Base-by-base conservation (phyloP, 2,113 vertebrate species). In the Sisor rabdophorus region DNA sequence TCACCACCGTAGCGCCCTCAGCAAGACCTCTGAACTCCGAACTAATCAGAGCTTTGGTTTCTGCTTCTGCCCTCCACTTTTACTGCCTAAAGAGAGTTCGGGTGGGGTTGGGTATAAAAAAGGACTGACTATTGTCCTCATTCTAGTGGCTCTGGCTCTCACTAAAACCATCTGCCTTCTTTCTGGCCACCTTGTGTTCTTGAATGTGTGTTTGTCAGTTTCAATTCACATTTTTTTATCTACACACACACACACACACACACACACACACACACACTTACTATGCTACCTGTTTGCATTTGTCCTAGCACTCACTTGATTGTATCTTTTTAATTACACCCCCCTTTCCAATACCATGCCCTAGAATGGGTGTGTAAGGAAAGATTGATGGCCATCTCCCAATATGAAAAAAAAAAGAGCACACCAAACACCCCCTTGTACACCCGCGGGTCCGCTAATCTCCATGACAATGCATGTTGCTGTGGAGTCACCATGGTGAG, bases 381-480 rank as follows among this genome's bases (percentile, higher is more conserved):
- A 75, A 81, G 78, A 79, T 84, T 64, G 75, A 84, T 82, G 70
- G 10, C 77, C 64, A 76, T 55, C 40, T 64, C 79, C 71, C 12
- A 26, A 82, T 86, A 76, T 88, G 50, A 58, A 54, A 8, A 50
- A 56, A 56, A 19, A 70, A 82, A 77, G 82, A 84, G 53, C 79
- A 79, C 84, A 77, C 71, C 59, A 76, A 60, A 44, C 63, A 7
- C 32, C 83, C 75, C 76, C 75, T 65, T 72, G 56, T 84, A 81
- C 79, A 76, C 78, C 65, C 84, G 85, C 82, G 74, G 83, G 82
- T 88, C 85, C 87, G 88, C 92, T 92, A 90, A 94, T 95, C 93
- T 94, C 93, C 93, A 95, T 95, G 91, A 95, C 93, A 95, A 95
- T 93, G 84, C 86, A 88, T 87, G 92, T 93, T 92, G 91, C 93